Percentiles rank a stretch among this genome's conserved stretches.
These are phyloP conservation scores for Sinocyclocheilus anshuiensis DNA, from an alignment of 2,113 vertebrate genomes.

Conservation along the genomic window DNA sequence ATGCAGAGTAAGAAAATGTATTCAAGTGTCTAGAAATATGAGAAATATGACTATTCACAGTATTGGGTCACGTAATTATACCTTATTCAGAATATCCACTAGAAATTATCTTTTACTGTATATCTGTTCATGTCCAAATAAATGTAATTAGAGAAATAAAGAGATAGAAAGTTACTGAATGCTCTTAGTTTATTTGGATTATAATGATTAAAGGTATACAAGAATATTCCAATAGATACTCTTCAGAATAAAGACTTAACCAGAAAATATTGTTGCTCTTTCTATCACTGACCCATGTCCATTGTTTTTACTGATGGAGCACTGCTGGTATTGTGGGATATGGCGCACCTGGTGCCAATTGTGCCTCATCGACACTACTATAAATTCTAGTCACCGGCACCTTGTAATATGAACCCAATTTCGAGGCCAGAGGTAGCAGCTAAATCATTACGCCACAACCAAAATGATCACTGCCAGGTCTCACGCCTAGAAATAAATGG, in stretches of 20 bases:
- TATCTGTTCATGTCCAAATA: neutral
- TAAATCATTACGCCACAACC: slow-evolving; percentile 37
- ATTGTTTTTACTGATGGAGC: slow-evolving; percentile 35
- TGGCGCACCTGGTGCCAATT: slow-evolving; percentile 23
- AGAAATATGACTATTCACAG: no score
- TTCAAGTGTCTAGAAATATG: neutral
- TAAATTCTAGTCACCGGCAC: slow-evolving; percentile 35
- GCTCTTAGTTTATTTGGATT: neutral
- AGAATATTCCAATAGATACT: neutral
- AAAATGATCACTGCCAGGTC: slow-evolving; percentile 20
- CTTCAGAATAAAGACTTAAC: neutral
- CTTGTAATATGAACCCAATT: slow-evolving; percentile 39
- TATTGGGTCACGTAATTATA: no score
- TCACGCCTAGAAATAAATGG: slow-evolving; percentile 32
- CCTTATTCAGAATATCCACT: no score
- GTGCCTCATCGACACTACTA: slow-evolving; percentile 2
- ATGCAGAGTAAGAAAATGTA: neutral
- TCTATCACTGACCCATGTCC: neutral
- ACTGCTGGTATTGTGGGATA: neutral
- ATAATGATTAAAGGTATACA: neutral
- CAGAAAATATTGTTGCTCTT: neutral
- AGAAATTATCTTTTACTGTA: neutral
- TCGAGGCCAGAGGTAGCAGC: slow-evolving; percentile 35
- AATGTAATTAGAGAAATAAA: neutral
- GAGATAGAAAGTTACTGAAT: neutral